A percentile compares a stretch with the other conserved stretches of the same genome.
phyloP scores from a whole-genome alignment of 2,888 invertebrate species.

The Nipponacmea schrenckii region DNA sequence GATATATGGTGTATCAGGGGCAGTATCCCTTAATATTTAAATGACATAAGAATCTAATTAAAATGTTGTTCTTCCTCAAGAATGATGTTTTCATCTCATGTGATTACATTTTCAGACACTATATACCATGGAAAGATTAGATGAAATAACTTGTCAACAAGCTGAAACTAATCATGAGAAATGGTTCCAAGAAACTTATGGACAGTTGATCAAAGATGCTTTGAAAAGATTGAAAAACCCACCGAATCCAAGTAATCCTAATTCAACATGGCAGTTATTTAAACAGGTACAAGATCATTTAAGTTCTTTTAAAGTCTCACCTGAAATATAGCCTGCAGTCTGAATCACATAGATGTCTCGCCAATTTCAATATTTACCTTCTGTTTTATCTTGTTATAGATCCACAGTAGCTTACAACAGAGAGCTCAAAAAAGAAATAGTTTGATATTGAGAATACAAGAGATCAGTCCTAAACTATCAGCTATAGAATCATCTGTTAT shows the following conservation, averaged over 20 bases:
- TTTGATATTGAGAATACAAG: conserved; percentile 66
- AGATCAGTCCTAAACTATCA: conserved; percentile 79
- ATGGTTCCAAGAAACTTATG: conserved; percentile 73
- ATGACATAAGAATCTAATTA: too few species aligned
- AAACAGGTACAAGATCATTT: conserved; percentile 72
- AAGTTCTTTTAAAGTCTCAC: not conserved
- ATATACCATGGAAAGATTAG: conserved; percentile 85
- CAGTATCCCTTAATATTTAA: too few species aligned
- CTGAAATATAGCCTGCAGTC: not conserved
- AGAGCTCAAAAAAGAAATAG: conserved; percentile 65
- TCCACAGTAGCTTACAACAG: conserved; percentile 67
- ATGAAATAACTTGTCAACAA: conserved; percentile 81
- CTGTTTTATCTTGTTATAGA: conserved; percentile 67
- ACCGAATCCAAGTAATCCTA: conserved; percentile 80
- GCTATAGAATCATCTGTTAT: conserved; percentile 82
- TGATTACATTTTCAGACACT: conserved; percentile 73
- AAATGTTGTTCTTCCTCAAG: too few species aligned
- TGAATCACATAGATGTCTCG: not conserved
- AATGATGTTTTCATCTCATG: too few species aligned
- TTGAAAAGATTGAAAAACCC: conserved; percentile 82
- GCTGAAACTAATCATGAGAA: conserved; percentile 93
- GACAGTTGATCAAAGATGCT: conserved; percentile 59
- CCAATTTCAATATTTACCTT: not conserved
- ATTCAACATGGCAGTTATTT: conserved; percentile 82
- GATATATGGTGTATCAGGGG: too few species aligned